phyloP scores from a whole-genome alignment of 2,797 vertebrate genomes.

The Ptychadena robeensis region DNA sequence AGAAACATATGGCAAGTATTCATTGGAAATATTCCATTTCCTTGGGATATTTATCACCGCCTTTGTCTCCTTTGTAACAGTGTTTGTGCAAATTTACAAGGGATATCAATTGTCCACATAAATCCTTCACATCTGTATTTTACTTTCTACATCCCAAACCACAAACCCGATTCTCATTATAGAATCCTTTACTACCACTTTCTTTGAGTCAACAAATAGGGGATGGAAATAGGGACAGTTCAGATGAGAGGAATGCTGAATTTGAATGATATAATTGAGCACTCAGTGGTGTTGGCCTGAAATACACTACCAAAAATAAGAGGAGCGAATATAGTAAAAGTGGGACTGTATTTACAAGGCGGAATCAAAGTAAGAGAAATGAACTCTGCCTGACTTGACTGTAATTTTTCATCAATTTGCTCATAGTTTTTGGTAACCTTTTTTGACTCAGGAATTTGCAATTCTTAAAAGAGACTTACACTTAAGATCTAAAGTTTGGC shows the following conservation, averaged over 20 bases:
- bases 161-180: conserved; percentile 62
- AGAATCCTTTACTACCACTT: conserved; percentile 60
- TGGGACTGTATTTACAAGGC: not conserved
- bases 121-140: conserved; percentile 63
- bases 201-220: conserved; percentile 60
- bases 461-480: no score
- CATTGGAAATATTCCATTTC: conserved; percentile 61
- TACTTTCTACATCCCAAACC: conserved; percentile 62
- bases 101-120: conserved; percentile 63
- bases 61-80: conserved; percentile 61
- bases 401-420: not conserved
- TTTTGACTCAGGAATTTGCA: no score
- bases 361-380: not conserved
- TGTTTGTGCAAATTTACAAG: conserved; percentile 63
- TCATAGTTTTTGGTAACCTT: not conserved
- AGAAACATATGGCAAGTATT: conserved; percentile 62
- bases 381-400: not conserved
- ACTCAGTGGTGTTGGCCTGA: conserved; percentile 10
- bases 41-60: conserved; percentile 61
- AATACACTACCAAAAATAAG: conserved; percentile 14
- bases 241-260: conserved; percentile 37
- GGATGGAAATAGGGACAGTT: conserved; percentile 50
- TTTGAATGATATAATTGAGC: conserved; percentile 25
- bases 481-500: no score
- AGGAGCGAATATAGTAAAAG: not conserved